A percentile compares a stretch with the other conserved stretches of the same genome.
Evolutionary conservation across 2,888 invertebrate genomes (phyloP).

Genomic region (Drosophila parthenogenetica): DNA sequence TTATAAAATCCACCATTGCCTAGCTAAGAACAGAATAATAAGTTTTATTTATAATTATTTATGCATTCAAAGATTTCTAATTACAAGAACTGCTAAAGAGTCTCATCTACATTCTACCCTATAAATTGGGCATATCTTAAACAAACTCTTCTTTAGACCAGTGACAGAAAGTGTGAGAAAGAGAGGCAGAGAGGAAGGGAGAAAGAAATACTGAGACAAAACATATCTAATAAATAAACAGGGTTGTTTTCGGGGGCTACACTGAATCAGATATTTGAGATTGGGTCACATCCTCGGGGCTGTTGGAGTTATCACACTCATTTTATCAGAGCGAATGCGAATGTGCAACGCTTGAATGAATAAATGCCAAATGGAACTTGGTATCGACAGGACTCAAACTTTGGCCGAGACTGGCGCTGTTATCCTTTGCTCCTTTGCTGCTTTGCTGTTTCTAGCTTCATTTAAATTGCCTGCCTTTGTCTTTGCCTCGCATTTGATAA

Average conservation of each 20-base stretch:
- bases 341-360: slow-evolving; percentile 78
- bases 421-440: slow-evolving; percentile 9
- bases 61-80: background rate
- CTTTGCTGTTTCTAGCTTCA: slow-evolving; percentile 44
- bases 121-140: background rate
- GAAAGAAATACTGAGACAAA: background rate
- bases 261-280: slow-evolving; percentile 64
- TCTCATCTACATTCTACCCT: slow-evolving; percentile 1
- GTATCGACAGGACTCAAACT: slow-evolving; percentile 54
- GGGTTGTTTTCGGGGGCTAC: slow-evolving; percentile 33
- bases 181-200: background rate
- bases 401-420: slow-evolving; percentile 9
- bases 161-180: no score
- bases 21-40: no score
- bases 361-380: slow-evolving; percentile 59
- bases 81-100: background rate
- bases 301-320: slow-evolving; percentile 53
- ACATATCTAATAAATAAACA: slow-evolving; percentile 51
- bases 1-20: no score
- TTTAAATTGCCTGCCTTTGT: slow-evolving; percentile 64
- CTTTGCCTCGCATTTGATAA: slow-evolving; percentile 55
- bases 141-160: slow-evolving; percentile 13
- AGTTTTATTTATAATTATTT: no score
- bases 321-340: slow-evolving; percentile 64
- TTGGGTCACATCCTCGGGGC: slow-evolving; percentile 61